Evolutionary conservation across 2,888 invertebrate species (phyloP).

Genomic region (Drosophila merina): DNA sequence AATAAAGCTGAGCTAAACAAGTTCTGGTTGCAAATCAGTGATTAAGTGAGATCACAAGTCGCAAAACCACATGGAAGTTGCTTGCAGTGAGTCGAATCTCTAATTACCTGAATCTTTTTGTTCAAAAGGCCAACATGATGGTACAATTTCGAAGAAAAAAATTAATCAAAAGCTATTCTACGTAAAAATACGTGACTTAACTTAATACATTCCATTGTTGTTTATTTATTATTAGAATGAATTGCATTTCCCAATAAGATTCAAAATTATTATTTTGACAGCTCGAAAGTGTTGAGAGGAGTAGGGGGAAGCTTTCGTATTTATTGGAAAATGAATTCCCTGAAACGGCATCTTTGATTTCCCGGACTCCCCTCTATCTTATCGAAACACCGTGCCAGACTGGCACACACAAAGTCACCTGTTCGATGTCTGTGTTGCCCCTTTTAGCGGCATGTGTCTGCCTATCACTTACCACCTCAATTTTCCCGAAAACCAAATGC

Average conservation of each 20-base stretch:
- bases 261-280: slow-evolving; percentile 3
- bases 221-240: not conserved
- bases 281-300: not conserved
- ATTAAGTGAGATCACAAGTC: slow-evolving; percentile 12
- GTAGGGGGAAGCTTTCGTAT: slow-evolving; percentile 1
- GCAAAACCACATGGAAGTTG: slow-evolving; percentile 6
- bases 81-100: slow-evolving; percentile 3
- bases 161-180: no score
- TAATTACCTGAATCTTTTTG: not conserved
- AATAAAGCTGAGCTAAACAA: slow-evolving; percentile 7
- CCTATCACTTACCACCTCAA: slow-evolving; percentile 72
- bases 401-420: slow-evolving; percentile 50
- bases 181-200: not conserved
- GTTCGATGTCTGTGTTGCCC: slow-evolving; percentile 44
- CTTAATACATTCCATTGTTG: not conserved
- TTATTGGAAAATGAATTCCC: slow-evolving; percentile 14
- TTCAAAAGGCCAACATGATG: not conserved
- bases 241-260: not conserved
- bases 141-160: not conserved
- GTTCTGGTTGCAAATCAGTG: slow-evolving; percentile 22
- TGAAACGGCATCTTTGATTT: slow-evolving; percentile 33
- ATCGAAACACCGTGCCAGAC: slow-evolving; percentile 5
- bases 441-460: slow-evolving; percentile 31
- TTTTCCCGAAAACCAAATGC: slow-evolving; percentile 63
- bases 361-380: slow-evolving; percentile 10